Conservation (phyloP, 2,113 vertebrate species). For the Chroicocephalus ridibundus region DNA sequence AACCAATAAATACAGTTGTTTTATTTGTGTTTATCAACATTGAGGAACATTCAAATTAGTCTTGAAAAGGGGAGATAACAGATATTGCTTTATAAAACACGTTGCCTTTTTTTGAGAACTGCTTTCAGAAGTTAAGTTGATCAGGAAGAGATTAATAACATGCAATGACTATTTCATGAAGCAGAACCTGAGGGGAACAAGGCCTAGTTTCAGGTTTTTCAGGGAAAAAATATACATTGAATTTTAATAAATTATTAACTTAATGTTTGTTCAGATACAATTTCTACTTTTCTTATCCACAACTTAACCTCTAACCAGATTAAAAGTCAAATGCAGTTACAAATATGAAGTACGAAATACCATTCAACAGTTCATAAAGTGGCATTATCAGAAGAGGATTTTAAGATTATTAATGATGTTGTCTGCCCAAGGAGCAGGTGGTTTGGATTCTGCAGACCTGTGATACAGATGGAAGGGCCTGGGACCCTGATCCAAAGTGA, state of each 20-base stretch:
- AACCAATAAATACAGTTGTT: not conserved
- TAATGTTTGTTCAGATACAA: not conserved
- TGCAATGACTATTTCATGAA: not conserved
- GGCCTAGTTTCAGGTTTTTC: not conserved
- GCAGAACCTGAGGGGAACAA: not conserved
- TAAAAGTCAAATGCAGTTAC: not conserved
- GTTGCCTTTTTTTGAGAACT: not conserved
- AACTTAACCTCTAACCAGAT: not conserved
- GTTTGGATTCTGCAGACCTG: not conserved
- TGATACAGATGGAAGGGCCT: not conserved
- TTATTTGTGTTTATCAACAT: not conserved
- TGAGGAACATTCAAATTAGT: not conserved
- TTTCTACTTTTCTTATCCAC: not conserved
- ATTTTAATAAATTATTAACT: not conserved
- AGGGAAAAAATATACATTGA: not conserved
- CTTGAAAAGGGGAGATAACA: not conserved
- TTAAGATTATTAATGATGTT: not conserved
- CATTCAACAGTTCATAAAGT: not conserved
- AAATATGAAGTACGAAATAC: not conserved
- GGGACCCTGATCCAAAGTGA: not conserved
- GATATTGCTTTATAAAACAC: not conserved
- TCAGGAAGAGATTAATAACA: not conserved
- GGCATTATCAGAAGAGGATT: not conserved
- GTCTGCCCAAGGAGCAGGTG: not conserved
- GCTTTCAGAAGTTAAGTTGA: not conserved